These are phyloP conservation scores for Passerculus sandwichensis DNA, from an alignment of 2,797 vertebrate genomes.

Conservation along the genomic window DNA sequence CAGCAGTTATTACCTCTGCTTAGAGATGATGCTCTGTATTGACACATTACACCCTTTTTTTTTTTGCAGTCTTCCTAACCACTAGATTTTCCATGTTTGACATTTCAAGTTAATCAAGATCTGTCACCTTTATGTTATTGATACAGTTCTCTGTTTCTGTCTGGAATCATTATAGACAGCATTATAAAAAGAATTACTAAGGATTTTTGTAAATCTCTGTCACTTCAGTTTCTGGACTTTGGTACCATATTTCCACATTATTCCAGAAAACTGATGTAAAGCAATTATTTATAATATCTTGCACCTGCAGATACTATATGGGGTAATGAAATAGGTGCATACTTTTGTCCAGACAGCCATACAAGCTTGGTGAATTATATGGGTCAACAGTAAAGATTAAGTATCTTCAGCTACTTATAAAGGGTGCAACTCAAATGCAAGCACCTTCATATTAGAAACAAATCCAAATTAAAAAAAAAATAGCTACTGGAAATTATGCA, in stretches of 20 bases:
- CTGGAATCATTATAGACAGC: background rate
- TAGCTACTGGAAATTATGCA: background rate
- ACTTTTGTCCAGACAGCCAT: background rate
- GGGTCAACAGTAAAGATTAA: conserved; percentile 1
- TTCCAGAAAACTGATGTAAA: background rate
- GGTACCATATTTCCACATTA: background rate
- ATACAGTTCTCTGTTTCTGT: background rate
- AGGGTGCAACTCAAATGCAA: background rate
- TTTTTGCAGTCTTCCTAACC: background rate
- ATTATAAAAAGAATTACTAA: background rate
- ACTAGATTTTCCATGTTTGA: background rate
- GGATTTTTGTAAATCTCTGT: background rate
- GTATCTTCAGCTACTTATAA: background rate
- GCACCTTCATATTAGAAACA: background rate
- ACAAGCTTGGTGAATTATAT: background rate
- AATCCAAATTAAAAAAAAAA: background rate
- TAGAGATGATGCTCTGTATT: background rate
- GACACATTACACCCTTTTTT: background rate
- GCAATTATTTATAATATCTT: background rate
- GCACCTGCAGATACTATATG: background rate
- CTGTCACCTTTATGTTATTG: background rate
- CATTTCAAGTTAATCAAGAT: background rate
- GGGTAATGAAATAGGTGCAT: background rate
- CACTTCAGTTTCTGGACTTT: background rate
- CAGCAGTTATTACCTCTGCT: background rate